Percentiles rank a stretch among this genome's conserved stretches.
Evolutionary conservation across 1,140 invertebrate species (phyloP).

Genomic region (Eupristina koningsbergeri): DNA sequence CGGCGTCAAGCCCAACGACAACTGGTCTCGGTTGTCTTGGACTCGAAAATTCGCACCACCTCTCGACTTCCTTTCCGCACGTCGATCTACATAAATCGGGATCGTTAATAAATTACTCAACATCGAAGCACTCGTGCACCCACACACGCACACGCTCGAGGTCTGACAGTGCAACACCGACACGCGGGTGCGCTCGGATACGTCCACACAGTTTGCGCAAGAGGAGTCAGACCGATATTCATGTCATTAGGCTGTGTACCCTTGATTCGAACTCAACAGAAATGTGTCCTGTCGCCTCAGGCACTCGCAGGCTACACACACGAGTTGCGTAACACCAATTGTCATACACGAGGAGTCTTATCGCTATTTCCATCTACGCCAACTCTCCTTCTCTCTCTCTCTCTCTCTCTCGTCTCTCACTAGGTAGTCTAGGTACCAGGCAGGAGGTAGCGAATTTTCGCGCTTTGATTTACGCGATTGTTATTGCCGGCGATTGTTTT

Average conservation of each 20-base stretch:
- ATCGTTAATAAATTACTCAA: constrained; percentile 30
- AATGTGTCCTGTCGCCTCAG: constrained; percentile 12
- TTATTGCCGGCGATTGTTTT: constrained; percentile 15
- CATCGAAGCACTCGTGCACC: neutral
- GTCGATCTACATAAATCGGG: constrained; percentile 23
- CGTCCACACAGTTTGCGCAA: constrained; percentile 58
- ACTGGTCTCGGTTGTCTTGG: neutral
- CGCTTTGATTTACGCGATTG: constrained; percentile 22
- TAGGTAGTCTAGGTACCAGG: neutral
- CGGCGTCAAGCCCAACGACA: neutral
- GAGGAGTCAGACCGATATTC: constrained; percentile 28
- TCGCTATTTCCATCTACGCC: neutral
- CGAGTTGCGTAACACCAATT: constrained; percentile 9
- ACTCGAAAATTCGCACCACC: constrained; percentile 15
- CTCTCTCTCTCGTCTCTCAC: neutral
- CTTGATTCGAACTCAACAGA: constrained; percentile 38
- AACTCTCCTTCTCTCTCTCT: neutral
- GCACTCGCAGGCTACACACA: constrained; percentile 4
- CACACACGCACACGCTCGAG: constrained; percentile 33
- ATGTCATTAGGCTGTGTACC: constrained; percentile 42
- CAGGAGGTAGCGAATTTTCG: neutral
- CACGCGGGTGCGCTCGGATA: neutral
- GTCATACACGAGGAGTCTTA: constrained; percentile 22
- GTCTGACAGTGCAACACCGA: constrained; percentile 59
- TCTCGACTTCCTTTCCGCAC: neutral